phyloP scores from a whole-genome alignment of 30 jellyfish, hydroid and myxozoan genomes.

The Aurelia aurita complex sp. Pacific region DNA sequence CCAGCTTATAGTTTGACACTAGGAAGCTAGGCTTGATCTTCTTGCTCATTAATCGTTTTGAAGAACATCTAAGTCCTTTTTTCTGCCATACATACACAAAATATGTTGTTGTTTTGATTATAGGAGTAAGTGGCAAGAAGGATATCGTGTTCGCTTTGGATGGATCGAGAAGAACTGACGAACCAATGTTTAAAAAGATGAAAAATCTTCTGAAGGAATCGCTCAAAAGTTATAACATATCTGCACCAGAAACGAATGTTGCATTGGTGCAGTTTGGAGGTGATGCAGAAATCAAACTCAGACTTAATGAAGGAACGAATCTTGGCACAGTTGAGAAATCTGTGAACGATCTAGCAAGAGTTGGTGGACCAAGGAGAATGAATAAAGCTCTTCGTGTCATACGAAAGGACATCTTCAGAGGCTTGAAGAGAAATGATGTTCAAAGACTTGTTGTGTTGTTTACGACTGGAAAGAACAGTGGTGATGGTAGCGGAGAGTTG shows the following conservation, averaged over 20 bases:
- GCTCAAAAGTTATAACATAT: constrained; percentile 47
- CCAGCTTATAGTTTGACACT: too few species aligned
- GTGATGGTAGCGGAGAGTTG: constrained; percentile 53
- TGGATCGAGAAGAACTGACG: constrained; percentile 16
- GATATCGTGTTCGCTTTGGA: constrained; percentile 43
- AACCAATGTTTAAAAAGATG: constrained; percentile 27
- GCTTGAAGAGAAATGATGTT: neutral
- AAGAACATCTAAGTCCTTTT: too few species aligned
- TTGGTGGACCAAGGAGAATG: constrained; percentile 82
- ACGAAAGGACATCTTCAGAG: constrained; percentile 33
- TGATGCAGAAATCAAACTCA: constrained; percentile 10
- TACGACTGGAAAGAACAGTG: constrained; percentile 71
- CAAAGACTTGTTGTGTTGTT: constrained; percentile 41
- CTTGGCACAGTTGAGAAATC: neutral
- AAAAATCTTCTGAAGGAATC: constrained; percentile 45
- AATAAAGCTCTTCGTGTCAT: constrained; percentile 59
- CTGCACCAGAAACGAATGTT: constrained; percentile 41
- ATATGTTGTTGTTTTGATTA: too few species aligned
- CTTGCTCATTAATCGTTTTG: too few species aligned
- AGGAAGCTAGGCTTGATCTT: too few species aligned
- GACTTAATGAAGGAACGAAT: constrained; percentile 7
- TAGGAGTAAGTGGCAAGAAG: constrained; percentile 2
- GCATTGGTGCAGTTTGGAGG: constrained; percentile 48
- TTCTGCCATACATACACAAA: too few species aligned
- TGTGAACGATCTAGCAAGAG: constrained; percentile 15